Base-by-base conservation (phyloP, 2,888 invertebrate species). In the Flabesymbios commensalis region DNA sequence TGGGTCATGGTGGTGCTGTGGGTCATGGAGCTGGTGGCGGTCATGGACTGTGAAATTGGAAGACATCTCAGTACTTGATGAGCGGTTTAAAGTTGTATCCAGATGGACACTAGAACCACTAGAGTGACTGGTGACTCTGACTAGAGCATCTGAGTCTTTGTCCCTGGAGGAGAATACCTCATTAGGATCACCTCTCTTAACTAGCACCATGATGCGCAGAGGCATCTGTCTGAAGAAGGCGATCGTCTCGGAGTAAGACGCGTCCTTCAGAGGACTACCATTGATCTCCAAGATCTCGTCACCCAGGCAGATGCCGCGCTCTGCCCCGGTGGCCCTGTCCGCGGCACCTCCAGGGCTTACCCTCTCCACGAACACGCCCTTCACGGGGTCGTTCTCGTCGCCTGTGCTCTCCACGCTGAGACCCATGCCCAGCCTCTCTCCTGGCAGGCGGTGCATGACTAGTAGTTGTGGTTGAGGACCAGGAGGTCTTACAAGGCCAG, bases 391-490 rank as follows among this genome's bases (percentile, higher is more conserved):
- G 10, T 88, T 87, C 36, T 90, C 90, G 70, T 91, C 90, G 41
- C 90, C 90, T 17, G 93, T 93, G 43, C 94, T 94, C 83, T 94
- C 94, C 78, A 95, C 94, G 79, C 93, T 93, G 1, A 95, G 85
- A 0, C 94, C 94, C 76, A 95, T 90, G 1, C 95, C 95, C 5
- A 95, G 86, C 41, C 93, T 88, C 77, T 94, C 94, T 0, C 94
- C 94, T 0, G 93, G 91, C 57, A 94, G 87, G 68, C 94, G 87
- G 72, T 90, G 91, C 54, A 95, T 90, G 57, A 89, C 86, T 39
- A 94, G 90, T 76, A 90, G 88, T 54, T 74, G 74, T 31, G 22
- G 14, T 5, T 29, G 10, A 10, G 39, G 10, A 14, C 10, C 10
- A 14, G 39, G n/a, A 10, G 39, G 10, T n/a, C 10, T n/a, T 36